Conservation (phyloP, 2,888 invertebrate genomes). For the Trachelus troglodyta region DNA sequence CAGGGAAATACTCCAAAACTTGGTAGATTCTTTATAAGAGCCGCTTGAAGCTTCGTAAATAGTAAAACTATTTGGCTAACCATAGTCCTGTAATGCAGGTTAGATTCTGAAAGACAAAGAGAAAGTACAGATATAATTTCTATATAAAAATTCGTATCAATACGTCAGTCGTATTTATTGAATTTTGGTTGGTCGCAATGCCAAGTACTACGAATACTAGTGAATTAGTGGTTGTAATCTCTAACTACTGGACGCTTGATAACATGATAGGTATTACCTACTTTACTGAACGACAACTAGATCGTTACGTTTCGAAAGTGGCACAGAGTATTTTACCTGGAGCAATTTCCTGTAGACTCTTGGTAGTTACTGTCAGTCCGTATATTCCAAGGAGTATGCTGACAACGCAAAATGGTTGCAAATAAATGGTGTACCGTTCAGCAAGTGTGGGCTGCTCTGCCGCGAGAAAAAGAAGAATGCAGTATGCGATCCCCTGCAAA, state of each 20-base stretch:
- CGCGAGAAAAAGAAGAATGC: conserved; percentile 50
- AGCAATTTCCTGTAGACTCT: conserved; percentile 67
- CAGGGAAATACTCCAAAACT: conserved; percentile 72
- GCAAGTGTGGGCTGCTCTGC: conserved; percentile 48
- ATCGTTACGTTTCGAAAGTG: not conserved
- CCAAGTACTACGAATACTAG: not conserved
- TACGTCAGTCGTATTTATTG: not conserved
- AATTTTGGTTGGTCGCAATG: not conserved
- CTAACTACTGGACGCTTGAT: not conserved
- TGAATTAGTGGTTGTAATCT: not conserved
- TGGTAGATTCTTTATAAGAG: conserved; percentile 71
- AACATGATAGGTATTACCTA: not conserved
- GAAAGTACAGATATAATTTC: conserved; percentile 10
- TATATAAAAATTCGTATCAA: not conserved
- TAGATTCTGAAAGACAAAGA: conserved; percentile 49
- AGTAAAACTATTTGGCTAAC: conserved; percentile 75
- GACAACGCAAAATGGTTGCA: conserved; percentile 74
- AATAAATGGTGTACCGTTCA: conserved; percentile 65
- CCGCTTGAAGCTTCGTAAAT: conserved; percentile 76
- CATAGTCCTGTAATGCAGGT: conserved; percentile 57
- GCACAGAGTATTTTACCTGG: conserved; percentile 47
- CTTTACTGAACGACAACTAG: not conserved
- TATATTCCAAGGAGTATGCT: conserved; percentile 78
- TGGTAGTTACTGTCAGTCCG: conserved; percentile 75
- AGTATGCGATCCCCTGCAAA: conserved; percentile 51